Evolutionary conservation across 2,797 vertebrate genomes (phyloP), one percentile per base, ranked within the genome.

Genomic region (Rhynchotus rufescens): DNA sequence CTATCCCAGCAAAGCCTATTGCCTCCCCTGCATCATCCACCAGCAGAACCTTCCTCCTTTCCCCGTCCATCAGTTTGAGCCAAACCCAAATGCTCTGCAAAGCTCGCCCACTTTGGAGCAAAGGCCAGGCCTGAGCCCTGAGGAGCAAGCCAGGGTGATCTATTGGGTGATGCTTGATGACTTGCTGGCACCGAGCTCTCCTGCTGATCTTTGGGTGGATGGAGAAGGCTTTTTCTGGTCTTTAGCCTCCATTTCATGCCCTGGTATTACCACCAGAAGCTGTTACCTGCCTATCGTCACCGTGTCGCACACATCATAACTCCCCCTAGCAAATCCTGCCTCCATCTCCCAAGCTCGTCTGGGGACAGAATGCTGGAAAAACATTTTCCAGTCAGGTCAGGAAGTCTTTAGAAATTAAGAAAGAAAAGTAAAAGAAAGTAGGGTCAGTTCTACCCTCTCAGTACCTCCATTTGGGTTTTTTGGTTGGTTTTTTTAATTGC

Each of bases 261-360:
- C 92, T 84, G 92, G 81, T 82, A 78, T 93, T 83, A 68, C 93
- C 94, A 92, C 86, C 89, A 79, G 90, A 86, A 92, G 90, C 57
- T 90, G 87, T 69, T 80, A 54, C 71, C 95, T 87, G 92, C 89
- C 92, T 89, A 87, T 95, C 89, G 25, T 93, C 92, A 59, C 95
- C 45, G 34, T 85, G 21, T 11, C 11, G 0, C 69, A 87, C 92
- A 90, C 92, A 73, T 85, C 94, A 83, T 92, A 82, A 95, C 61
- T 90, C 79, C 86, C 72, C 8, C 3, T 4, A 67, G 34, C 90
- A 81, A 90, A 90, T 61, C 87, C 82, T 73, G 72, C 76, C 86
- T 90, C 92, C 84, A 2, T 30, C 94, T 85, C 64, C 74, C 88
- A 91, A 79, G 73, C 60, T 89, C 22, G 78, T 69, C 74, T 88